Evolutionary conservation across 2,888 invertebrate genomes (phyloP), one percentile per base, ranked within the genome.

Genomic region (Drymonia ruficornis): DNA sequence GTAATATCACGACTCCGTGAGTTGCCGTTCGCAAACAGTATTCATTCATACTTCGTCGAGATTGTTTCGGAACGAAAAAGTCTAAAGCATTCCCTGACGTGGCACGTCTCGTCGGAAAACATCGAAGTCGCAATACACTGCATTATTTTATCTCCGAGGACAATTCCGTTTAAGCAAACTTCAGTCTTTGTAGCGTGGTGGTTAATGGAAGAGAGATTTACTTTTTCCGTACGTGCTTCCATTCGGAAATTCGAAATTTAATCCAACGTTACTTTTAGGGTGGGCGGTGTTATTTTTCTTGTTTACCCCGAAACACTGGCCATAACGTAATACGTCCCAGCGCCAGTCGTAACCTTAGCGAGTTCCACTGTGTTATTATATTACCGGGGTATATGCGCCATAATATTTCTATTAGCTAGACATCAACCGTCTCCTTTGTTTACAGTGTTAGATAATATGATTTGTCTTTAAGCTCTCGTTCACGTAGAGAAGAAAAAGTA

Each of bases 151-250:
- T 71, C 65, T 59, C 38, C 12, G 56, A 59, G 55, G 65, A 67
- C 68, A 74, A 78, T 74, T 67, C 59, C 52, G 52, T 51, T 58
- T 62, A 61, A 65, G 61, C 56, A 70, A 74, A 67, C 63, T 69
- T 64, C 45, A 63, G 62, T 59, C 56, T 63, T 69, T 61, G 55
- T 63, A 53, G 54, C 64, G 63, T 61, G 62, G 52, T 52, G 51
- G 68, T 70, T 74, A 75, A 72, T 73, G 65, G 68, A 75, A 70
- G 66, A 66, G 56, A 67, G 61, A 73, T 74, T 72, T 69, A 70
- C 58, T 67, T 67, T 59, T 62, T 66, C 62, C 64, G 52, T 52
- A 67, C 58, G 59, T 60, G 70, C 53, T 67, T 64, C 58, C 49
- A 63, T 76, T 65, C 61, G 50, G 36, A 55, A 64, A 64, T 61